Percentiles rank a stretch among this genome's conserved stretches.
Conservation (phyloP, 2,113 vertebrate species). For the Syrrhaptes paradoxus region DNA sequence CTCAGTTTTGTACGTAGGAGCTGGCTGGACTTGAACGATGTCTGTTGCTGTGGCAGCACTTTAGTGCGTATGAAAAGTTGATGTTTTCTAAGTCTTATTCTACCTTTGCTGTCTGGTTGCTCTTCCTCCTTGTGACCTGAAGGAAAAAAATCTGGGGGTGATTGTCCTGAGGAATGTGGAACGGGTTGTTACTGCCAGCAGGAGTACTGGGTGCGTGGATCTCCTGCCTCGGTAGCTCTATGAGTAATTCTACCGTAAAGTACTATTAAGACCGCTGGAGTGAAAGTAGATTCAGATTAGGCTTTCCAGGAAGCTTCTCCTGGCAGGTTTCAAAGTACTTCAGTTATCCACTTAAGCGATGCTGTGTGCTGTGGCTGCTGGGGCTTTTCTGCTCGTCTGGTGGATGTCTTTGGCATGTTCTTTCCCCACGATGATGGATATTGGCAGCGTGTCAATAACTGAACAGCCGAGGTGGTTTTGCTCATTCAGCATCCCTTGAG, state of each 20-base stretch:
- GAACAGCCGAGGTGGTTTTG: not conserved
- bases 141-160: not conserved
- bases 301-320: not conserved
- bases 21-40: not conserved
- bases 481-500: not conserved
- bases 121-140: not conserved
- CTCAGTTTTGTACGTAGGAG: rapidly evolving
- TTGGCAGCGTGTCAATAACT: not conserved
- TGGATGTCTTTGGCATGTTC: rapidly evolving
- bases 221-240: not conserved
- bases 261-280: not conserved
- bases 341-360: not conserved
- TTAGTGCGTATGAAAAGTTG: not conserved
- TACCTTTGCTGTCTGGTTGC: rapidly evolving
- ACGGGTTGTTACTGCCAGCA: not conserved
- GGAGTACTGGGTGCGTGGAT: not conserved
- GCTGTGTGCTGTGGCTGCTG: not conserved
- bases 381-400: not conserved
- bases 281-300: not conserved
- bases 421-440: not conserved
- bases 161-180: not conserved
- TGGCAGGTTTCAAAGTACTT: not conserved
- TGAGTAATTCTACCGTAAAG: not conserved
- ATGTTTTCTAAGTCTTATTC: not conserved
- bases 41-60: not conserved